phyloP scores from a whole-genome alignment of 2,888 invertebrate genomes.

The Caradrina clavipalpis region DNA sequence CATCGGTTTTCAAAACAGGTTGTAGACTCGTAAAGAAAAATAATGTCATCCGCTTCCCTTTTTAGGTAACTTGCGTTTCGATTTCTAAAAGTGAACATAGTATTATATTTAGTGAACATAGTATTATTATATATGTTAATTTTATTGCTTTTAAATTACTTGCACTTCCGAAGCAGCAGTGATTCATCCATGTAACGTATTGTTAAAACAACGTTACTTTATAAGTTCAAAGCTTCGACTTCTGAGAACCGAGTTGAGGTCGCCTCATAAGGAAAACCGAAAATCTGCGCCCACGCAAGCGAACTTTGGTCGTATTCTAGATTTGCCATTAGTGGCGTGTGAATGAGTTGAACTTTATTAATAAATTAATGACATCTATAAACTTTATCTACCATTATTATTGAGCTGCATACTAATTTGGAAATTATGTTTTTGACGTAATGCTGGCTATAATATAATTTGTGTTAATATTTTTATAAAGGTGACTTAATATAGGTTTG shows the following conservation, averaged over 20 bases:
- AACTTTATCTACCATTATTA: conserved; percentile 3
- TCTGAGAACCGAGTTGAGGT: conserved; percentile 71
- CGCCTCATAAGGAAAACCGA: conserved; percentile 74
- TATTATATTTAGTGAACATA: conserved; percentile 40
- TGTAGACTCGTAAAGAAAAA: conserved; percentile 24
- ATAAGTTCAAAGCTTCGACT: conserved; percentile 59
- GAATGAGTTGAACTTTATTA: conserved; percentile 66
- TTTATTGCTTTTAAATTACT: conserved; percentile 56
- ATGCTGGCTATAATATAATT: not conserved
- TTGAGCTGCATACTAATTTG: conserved; percentile 14
- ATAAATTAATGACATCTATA: conserved; percentile 42
- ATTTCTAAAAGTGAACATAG: conserved; percentile 57
- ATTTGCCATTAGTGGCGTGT: conserved; percentile 66
- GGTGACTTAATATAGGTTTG: not conserved
- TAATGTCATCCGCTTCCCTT: conserved; percentile 43
- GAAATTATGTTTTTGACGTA: conserved; percentile 6
- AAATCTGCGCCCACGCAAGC: conserved; percentile 71
- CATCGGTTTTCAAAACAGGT: conserved; percentile 26
- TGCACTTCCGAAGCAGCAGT: conserved; percentile 50
- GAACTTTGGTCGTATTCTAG: conserved; percentile 63
- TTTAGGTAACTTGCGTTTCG: conserved; percentile 28
- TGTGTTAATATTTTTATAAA: not conserved
- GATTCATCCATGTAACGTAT: conserved; percentile 61
- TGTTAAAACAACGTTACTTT: conserved; percentile 46
- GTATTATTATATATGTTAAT: conserved; percentile 46